phyloP scores from a whole-genome alignment of 1,140 invertebrate genomes.

The Diuraphis noxia region DNA sequence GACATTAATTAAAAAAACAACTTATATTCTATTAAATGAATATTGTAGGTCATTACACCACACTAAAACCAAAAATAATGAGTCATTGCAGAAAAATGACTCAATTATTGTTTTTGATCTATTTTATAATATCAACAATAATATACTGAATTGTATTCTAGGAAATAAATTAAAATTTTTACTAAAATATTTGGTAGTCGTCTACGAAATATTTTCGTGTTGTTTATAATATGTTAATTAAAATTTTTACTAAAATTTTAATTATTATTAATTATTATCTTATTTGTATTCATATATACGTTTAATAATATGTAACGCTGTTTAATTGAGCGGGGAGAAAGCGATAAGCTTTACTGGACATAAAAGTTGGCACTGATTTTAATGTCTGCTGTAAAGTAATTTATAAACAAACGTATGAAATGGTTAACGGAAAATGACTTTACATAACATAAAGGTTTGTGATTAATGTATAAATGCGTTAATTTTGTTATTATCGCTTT shows the following conservation, averaged over 20 bases:
- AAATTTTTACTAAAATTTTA: not conserved
- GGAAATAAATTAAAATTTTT: too few relatives aligned
- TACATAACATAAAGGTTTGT: constrained; percentile 3
- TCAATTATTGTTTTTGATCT: not conserved
- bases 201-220: too few relatives aligned
- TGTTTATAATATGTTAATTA: too few relatives aligned
- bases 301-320: not conserved
- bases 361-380: not conserved
- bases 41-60: not conserved
- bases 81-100: not conserved
- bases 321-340: not conserved
- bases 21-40: not conserved
- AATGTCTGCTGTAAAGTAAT: not conserved
- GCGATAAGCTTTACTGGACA: constrained; percentile 5
- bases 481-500: constrained; percentile 4
- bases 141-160: too few relatives aligned
- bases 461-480: not conserved
- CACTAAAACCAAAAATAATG: not conserved
- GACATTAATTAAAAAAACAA: not conserved
- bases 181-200: too few relatives aligned
- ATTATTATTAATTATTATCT: not conserved
- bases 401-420: not conserved
- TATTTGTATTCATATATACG: not conserved
- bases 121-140: not conserved
- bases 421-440: not conserved